Base-by-base conservation (phyloP, 1,140 invertebrate genomes). In the Drosophila asahinai region DNA sequence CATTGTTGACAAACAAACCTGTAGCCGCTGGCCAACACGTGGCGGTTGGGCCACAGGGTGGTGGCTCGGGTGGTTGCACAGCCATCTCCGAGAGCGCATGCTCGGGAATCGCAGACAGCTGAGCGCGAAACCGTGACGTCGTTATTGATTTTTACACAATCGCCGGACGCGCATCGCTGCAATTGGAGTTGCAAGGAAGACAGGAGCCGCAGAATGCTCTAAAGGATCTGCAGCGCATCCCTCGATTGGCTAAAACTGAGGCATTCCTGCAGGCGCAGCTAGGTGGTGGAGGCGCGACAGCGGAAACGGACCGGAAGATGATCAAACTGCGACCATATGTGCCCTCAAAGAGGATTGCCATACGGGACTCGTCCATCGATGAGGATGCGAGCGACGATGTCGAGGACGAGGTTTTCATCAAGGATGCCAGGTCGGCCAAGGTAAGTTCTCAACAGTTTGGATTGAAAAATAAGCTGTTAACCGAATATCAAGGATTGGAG, bases 341-440 rank as follows among this genome's bases (percentile, higher is more conserved):
- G 80, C 92, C 92, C 71, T 93, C 92, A 12, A 92, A 89, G 71
- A 81, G 90, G 58, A 90, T 93, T 68, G 92, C 91, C 57, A 87
- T 93, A 80, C 81, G 92, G 71, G 92, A 93, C 74, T 87, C 83
- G 36, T 93, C 92, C 54, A 91, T 93, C 59, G 92, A 93, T 59
- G 92, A 93, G 76, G 92, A 93, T 47, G 84, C 86, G 4, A 93
- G 92, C 62, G 92, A 93, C 36, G 96, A 96, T 92, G 94, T 96
- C 5, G 96, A 97, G 81, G 96, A 97, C 91, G 96, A 97, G 92
- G 96, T 97, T 15, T 97, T 97, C 81, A 96, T 96, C 71, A 94
- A 96, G 72, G 95, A 96, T 94, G 95, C 96, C 11, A 94, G 95
- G 92, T 95, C 90, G 14, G 84, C 84, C 27, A 93, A 92, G 67